These are phyloP conservation scores for Drosophila pegasa DNA, from an alignment of 2,888 invertebrate species.

Conservation along the genomic window DNA sequence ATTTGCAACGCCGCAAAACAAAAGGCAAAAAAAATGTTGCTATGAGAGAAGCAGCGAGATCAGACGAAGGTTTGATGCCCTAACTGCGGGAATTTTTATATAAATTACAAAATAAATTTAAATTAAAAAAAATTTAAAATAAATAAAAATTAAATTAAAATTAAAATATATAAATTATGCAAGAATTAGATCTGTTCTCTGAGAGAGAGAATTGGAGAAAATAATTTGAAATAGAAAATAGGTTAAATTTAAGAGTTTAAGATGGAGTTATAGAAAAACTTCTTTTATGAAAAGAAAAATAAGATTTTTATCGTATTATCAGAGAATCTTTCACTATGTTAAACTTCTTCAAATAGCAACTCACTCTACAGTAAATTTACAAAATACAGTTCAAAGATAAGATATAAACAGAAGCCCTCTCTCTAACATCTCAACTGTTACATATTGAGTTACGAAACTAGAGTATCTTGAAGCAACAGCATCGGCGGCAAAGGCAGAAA, in stretches of 20 bases:
- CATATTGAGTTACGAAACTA: background rate
- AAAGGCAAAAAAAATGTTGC: constrained; percentile 25
- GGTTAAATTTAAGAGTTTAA: too few relatives aligned
- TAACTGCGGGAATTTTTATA: constrained; percentile 12
- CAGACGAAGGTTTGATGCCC: constrained; percentile 9
- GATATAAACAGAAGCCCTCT: background rate
- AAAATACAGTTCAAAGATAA: background rate
- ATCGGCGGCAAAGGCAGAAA: constrained; percentile 13
- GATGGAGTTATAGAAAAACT: too few relatives aligned
- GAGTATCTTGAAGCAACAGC: constrained; percentile 5
- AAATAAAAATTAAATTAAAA: background rate
- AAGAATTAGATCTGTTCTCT: too few relatives aligned
- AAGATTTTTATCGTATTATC: background rate
- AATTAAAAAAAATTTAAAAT: constrained; percentile 14
- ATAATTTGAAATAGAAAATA: too few relatives aligned
- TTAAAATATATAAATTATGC: too few relatives aligned
- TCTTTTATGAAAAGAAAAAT: too few relatives aligned
- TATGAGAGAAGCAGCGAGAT: background rate
- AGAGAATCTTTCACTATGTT: background rate
- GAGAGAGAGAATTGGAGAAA: too few relatives aligned
- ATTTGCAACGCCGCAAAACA: constrained; percentile 67
- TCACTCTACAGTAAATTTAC: rapidly evolving
- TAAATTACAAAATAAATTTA: background rate
- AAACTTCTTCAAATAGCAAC: background rate
- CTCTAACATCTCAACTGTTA: background rate